phyloP scores from a whole-genome alignment of 1,140 invertebrate genomes.

The Cataglyphis hispanica region DNA sequence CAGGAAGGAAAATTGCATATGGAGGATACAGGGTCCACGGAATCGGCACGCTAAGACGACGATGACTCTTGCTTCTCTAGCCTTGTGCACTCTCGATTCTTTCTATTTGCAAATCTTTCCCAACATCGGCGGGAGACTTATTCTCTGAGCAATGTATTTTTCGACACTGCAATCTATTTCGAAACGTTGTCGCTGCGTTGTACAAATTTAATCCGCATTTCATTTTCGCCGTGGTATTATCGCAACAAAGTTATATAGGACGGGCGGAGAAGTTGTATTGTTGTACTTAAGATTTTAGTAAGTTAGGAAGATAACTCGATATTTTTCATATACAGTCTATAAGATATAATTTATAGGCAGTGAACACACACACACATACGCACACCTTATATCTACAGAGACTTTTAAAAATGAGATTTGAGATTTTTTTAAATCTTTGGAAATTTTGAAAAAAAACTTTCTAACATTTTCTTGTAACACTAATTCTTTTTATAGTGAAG shows the following conservation, averaged over 20 bases:
- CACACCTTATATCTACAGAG: not conserved
- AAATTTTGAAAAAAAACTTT: not conserved
- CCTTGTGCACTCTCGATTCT: slow-evolving; percentile 7
- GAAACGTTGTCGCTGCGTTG: slow-evolving; percentile 42
- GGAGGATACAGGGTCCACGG: slow-evolving; percentile 16
- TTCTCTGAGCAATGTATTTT: slow-evolving; percentile 25
- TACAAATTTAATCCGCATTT: slow-evolving; percentile 57
- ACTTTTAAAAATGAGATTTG: not conserved
- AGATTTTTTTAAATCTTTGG: not conserved
- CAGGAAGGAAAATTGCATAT: slow-evolving; percentile 61
- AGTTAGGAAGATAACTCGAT: not conserved
- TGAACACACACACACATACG: not conserved
- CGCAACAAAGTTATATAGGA: slow-evolving; percentile 21
- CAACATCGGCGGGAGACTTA: slow-evolving; percentile 27
- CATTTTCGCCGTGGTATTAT: slow-evolving; percentile 25
- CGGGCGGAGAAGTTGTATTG: not conserved
- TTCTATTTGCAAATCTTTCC: slow-evolving; percentile 38
- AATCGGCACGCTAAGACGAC: slow-evolving; percentile 27
- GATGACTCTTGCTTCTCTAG: slow-evolving; percentile 13
- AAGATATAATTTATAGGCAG: not conserved
- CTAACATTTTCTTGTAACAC: not conserved
- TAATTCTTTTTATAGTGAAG: not conserved
- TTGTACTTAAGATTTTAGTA: slow-evolving; percentile 1
- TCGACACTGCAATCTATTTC: slow-evolving; percentile 21
- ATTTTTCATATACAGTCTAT: not conserved